These are phyloP conservation scores for Potamilus streckersoni DNA, from an alignment of 1,140 invertebrate species.

Conservation along the genomic window DNA sequence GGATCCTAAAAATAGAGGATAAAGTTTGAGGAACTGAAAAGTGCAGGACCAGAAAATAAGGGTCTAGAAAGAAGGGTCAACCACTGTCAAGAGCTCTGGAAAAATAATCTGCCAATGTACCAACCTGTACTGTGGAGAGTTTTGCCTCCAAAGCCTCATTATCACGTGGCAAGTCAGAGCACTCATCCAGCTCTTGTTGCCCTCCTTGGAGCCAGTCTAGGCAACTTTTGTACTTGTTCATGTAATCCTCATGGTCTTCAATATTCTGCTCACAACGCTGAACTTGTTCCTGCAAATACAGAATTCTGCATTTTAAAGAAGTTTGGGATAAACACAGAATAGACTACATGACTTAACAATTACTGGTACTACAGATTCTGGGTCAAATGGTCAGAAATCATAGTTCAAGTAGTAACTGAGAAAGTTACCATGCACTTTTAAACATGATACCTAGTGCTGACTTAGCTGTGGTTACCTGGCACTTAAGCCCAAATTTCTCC, in stretches of 20 bases:
- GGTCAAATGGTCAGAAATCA: neutral
- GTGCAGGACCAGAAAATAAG: no score
- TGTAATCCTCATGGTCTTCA: conserved; percentile 58
- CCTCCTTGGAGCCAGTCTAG: conserved; percentile 75
- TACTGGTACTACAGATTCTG: neutral
- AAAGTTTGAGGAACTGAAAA: no score
- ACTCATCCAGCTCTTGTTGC: conserved; percentile 75
- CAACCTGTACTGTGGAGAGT: conserved; percentile 67
- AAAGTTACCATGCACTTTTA: no score
- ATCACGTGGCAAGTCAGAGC: conserved; percentile 47
- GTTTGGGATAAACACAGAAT: neutral
- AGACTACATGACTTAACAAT: no score
- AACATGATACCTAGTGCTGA: no score
- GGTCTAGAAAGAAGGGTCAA: no score
- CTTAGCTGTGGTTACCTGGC: no score
- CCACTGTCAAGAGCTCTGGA: no score
- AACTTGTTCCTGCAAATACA: conserved; percentile 51
- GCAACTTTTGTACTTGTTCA: conserved; percentile 58
- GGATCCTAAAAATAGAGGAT: no score
- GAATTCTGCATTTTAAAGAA: conserved; percentile 4
- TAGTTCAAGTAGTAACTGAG: neutral
- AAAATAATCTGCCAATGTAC: neutral
- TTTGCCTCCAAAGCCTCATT: conserved; percentile 82
- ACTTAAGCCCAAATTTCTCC: no score
- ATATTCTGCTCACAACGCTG: conserved; percentile 59